Evolutionary conservation across 2,888 invertebrate genomes (phyloP).

Genomic region (Syritta pipiens): DNA sequence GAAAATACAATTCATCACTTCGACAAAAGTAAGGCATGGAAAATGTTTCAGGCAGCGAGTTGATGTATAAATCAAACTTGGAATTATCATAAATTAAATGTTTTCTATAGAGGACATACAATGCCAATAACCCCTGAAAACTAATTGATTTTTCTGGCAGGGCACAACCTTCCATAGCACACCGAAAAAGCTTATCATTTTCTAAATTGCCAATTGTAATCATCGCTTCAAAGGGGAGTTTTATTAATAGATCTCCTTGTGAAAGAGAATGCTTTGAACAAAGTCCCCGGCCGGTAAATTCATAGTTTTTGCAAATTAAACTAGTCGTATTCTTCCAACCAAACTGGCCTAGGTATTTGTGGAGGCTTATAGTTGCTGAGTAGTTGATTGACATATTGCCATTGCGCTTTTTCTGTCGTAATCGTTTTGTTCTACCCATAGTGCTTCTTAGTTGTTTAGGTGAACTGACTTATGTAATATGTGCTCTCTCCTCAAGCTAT

Average conservation of each 20-base stretch:
- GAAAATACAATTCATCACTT: constrained; percentile 80
- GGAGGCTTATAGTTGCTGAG: constrained; percentile 59
- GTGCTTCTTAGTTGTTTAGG: background rate
- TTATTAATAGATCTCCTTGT: constrained; percentile 82
- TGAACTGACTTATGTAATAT: constrained; percentile 32
- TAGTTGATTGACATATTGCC: background rate
- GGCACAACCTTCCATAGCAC: constrained; percentile 75
- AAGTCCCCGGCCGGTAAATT: constrained; percentile 87
- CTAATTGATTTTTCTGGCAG: constrained; percentile 78
- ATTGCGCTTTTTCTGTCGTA: constrained; percentile 36
- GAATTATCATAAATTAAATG: constrained; percentile 80
- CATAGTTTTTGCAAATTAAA: constrained; percentile 82
- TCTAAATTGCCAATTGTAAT: constrained; percentile 82
- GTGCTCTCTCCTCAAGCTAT: constrained; percentile 43
- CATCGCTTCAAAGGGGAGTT: constrained; percentile 82
- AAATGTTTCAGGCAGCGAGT: constrained; percentile 85
- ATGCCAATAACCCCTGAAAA: constrained; percentile 86
- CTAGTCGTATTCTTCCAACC: constrained; percentile 82
- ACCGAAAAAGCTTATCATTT: constrained; percentile 81
- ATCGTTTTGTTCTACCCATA: constrained; percentile 58
- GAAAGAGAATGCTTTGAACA: constrained; percentile 82
- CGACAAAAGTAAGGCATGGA: constrained; percentile 85
- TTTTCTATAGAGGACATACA: constrained; percentile 86
- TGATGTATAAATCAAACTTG: constrained; percentile 84
- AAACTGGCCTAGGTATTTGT: constrained; percentile 73